Evolutionary conservation across 1,140 invertebrate genomes (phyloP).

Genomic region (Papilio dardanus): DNA sequence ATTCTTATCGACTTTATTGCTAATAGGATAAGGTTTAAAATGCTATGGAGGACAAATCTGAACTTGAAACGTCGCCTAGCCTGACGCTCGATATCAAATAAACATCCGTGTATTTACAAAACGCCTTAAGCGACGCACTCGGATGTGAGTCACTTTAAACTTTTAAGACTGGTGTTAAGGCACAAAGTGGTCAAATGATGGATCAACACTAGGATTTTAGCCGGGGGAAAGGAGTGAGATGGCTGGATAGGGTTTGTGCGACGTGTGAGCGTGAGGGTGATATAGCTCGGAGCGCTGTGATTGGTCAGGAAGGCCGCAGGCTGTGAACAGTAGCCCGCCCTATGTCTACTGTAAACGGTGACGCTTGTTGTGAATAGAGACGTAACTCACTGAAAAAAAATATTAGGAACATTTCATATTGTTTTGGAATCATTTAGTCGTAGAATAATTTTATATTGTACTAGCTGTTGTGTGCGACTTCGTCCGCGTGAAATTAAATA

Average conservation of each 20-base stretch:
- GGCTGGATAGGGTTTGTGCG: conserved; percentile 52
- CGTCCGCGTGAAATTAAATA: no score
- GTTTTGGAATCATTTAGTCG: background rate
- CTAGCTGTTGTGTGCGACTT: no score
- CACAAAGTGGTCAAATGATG: conserved; percentile 53
- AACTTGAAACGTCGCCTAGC: conserved; percentile 80
- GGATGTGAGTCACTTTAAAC: conserved; percentile 49
- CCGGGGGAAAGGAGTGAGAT: conserved; percentile 74
- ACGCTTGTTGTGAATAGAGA: conserved; percentile 58
- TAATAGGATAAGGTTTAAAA: conserved; percentile 70
- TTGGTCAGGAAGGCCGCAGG: conserved; percentile 82
- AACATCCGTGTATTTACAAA: conserved; percentile 61
- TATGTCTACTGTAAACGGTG: conserved; percentile 81
- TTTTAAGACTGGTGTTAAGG: conserved; percentile 44
- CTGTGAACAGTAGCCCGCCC: conserved; percentile 82
- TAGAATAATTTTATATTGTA: no score
- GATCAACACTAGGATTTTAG: conserved; percentile 75
- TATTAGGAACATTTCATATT: background rate
- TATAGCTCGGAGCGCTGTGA: conserved; percentile 81
- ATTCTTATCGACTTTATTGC: conserved; percentile 63
- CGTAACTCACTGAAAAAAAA: conserved; percentile 48
- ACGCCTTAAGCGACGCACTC: conserved; percentile 61
- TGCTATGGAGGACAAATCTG: conserved; percentile 74
- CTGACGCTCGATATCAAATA: conserved; percentile 82
- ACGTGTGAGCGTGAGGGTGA: conserved; percentile 58